Evolutionary conservation across 1,140 invertebrate genomes (phyloP), one percentile per base, ranked within the genome.

Genomic region (Trichonephila clavata): DNA sequence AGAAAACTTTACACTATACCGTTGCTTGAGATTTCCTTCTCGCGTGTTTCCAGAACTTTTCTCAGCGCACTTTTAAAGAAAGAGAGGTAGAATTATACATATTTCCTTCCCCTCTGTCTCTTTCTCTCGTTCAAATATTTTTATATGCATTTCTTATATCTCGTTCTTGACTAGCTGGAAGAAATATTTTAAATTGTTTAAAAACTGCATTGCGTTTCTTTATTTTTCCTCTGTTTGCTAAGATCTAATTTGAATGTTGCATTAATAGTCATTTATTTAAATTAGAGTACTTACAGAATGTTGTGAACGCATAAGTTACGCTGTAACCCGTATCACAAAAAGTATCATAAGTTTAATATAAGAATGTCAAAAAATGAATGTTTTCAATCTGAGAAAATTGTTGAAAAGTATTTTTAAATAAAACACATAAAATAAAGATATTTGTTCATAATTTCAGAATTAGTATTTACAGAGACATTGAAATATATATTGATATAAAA

Each of bases 11-110:
- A 71, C 39, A 63, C 60, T 87, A n/a, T n/a, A 16, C 60, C 83
- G 21, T 84, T 59, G 71, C 27, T 84, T 84, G 32, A 87, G 50
- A 87, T 87, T 89, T 77, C 87, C 60, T 39, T 21, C 59, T 89
- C 24, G 63, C 87, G 87, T 89, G 68, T 27, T 89, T 89, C 32
- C 16, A 87, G 59, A 87, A 18, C 61, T 89, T 77, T 87, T 89
- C 43, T 65, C 61, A 65, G 20, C 20, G 27, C 84, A 63, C 61
- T 86, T 63, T 77, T 77, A 77, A 77, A 77, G 71, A 27, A 39
- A 77, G 71, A 27, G 18, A 77, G 71, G 14, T 77, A 77, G 71
- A 77, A 77, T 77, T 77, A 77, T 77, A 77, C 32, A 77, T 77
- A 77, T 77, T 63, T 32, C 68, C 3, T 13, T 77, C 71, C 27